Percentiles rank a stretch among this genome's conserved stretches.
phyloP scores from a whole-genome alignment of 2,888 invertebrate species.

The Rhogogaster chlorosoma region DNA sequence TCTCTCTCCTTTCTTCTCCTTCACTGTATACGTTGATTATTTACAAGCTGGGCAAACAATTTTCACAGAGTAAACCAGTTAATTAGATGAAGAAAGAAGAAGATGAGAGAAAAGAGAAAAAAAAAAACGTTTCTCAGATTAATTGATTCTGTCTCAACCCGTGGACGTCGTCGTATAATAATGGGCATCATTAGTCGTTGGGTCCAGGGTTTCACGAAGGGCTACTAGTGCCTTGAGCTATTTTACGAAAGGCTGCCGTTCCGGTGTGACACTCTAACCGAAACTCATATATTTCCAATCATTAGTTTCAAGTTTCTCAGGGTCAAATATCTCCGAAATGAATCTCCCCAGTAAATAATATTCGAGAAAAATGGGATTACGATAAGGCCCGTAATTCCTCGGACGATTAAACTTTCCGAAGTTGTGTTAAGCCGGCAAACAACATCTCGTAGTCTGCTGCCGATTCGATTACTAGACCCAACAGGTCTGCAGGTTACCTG shows the following conservation, averaged over 20 bases:
- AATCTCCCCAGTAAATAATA: not conserved
- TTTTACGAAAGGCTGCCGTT: conserved; percentile 15
- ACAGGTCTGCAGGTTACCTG: not conserved
- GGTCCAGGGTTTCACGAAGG: conserved; percentile 18
- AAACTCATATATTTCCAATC: not conserved
- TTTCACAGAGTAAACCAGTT: conserved; percentile 37
- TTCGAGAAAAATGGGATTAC: not conserved
- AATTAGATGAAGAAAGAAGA: conserved; percentile 6
- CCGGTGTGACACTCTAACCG: not conserved
- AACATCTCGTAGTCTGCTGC: not conserved
- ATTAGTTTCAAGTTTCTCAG: not conserved
- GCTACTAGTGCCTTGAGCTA: conserved; percentile 1
- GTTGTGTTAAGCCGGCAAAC: conserved; percentile 2
- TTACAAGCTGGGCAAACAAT: conserved; percentile 10
- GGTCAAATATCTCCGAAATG: not conserved
- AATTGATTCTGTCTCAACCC: conserved; percentile 33
- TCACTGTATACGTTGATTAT: not conserved
- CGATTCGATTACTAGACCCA: conserved; percentile 5
- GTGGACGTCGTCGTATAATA: conserved; percentile 12
- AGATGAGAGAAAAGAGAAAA: not conserved
- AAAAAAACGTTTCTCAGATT: conserved; percentile 5
- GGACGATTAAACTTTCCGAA: not conserved
- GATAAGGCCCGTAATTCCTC: not conserved
- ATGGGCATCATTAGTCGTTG: conserved; percentile 37
- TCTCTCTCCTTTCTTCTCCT: not conserved